Evolutionary conservation across 2,797 vertebrate genomes (phyloP).

Genomic region (Glossophaga mutica): DNA sequence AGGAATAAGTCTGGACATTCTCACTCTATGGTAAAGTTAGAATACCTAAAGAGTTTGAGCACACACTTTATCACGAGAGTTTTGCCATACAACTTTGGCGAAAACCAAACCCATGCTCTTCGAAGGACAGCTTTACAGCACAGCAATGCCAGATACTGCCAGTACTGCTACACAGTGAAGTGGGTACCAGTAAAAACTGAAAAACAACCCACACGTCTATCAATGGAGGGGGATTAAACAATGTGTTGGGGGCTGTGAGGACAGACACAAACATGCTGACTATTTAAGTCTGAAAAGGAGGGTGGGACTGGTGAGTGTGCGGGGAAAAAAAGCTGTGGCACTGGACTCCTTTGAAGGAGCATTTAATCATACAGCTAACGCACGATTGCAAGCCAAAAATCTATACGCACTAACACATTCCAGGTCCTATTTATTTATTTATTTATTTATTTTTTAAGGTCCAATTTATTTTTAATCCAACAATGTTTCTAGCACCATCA

Average conservation of each 20-base stretch:
- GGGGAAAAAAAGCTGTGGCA: background rate
- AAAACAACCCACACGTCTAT: background rate
- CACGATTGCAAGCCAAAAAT: background rate
- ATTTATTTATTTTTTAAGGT: too few relatives aligned
- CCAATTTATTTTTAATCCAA: background rate
- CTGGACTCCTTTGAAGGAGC: background rate
- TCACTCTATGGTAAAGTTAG: background rate
- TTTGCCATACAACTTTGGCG: background rate
- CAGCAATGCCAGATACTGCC: background rate
- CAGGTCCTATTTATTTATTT: background rate
- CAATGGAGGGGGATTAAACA: background rate
- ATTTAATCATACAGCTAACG: background rate
- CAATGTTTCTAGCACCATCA: background rate
- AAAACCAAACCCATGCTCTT: background rate
- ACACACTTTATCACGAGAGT: background rate
- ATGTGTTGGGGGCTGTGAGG: background rate
- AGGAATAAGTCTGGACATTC: background rate
- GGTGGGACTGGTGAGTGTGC: background rate
- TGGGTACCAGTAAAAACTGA: background rate
- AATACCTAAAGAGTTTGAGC: background rate
- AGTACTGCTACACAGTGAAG: background rate
- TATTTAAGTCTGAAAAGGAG: background rate
- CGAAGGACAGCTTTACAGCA: background rate
- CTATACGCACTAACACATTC: background rate
- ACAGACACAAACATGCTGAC: background rate